A percentile compares a stretch with the other conserved stretches of the same genome.
Conservation (phyloP, 2,888 invertebrate species). For the Amphipoea lucens region DNA sequence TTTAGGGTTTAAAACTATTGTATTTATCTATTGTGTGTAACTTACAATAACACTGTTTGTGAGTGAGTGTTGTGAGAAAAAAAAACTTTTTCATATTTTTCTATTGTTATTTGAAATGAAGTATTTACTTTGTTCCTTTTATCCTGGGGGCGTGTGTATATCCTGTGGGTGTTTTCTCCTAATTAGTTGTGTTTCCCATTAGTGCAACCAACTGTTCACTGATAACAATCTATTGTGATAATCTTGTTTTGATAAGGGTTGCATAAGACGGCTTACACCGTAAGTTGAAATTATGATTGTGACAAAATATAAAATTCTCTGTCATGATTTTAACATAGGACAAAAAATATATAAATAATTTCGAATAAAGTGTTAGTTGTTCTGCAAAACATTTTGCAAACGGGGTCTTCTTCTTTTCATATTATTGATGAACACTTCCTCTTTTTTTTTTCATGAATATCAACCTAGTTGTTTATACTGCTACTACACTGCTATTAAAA, state of each 20-base stretch:
- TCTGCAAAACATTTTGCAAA: neutral
- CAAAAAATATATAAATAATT: too few species aligned
- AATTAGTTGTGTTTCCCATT: conserved; percentile 16
- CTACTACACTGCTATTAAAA: neutral
- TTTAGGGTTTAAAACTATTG: neutral
- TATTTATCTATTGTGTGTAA: too few species aligned
- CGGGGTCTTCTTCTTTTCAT: neutral
- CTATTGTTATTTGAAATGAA: conserved; percentile 3
- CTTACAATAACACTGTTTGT: neutral
- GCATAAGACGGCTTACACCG: neutral
- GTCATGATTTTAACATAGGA: neutral
- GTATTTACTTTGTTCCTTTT: neutral
- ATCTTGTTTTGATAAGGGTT: conserved; percentile 22
- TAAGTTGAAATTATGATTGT: neutral
- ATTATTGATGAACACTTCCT: too few species aligned
- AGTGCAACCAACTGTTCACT: neutral
- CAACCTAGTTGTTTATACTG: neutral
- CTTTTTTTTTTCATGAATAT: neutral
- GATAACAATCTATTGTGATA: conserved; percentile 16
- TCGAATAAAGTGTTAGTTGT: neutral
- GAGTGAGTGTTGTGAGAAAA: neutral
- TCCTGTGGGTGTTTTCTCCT: conserved; percentile 14
- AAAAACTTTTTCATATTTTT: neutral
- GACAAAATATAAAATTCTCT: neutral
- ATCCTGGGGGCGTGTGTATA: conserved; percentile 7